These are phyloP conservation scores for Boulengeromyrus knoepffleri DNA, from an alignment of 2,113 vertebrate species.

Conservation along the genomic window DNA sequence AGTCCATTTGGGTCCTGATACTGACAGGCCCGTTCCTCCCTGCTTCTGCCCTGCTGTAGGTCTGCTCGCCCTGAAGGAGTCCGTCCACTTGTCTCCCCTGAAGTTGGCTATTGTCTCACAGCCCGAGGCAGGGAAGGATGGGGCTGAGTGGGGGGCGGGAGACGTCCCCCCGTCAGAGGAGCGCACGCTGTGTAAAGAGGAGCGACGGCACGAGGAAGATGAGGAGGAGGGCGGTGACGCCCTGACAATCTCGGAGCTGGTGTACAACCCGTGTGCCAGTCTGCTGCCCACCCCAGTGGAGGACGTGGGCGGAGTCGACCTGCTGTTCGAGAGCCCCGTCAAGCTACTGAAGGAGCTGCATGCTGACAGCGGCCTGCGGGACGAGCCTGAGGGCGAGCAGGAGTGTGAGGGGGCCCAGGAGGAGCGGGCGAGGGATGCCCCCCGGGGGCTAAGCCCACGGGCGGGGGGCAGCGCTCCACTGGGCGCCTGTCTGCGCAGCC, in stretches of 20 bases:
- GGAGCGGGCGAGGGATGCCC: slow-evolving; percentile 69
- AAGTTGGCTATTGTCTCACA: slow-evolving; percentile 39
- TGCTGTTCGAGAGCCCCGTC: slow-evolving; percentile 82
- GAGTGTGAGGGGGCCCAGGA: slow-evolving; percentile 71
- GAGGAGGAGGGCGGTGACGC: slow-evolving; percentile 63
- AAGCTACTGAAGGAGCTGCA: slow-evolving; percentile 77
- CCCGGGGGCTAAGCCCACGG: slow-evolving; percentile 64
- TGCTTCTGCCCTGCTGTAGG: slow-evolving; percentile 38
- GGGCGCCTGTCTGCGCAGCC: slow-evolving; percentile 78
- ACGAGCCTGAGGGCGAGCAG: slow-evolving; percentile 74
- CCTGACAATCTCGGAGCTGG: slow-evolving; percentile 84
- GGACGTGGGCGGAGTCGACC: slow-evolving; percentile 75
- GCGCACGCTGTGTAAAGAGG: slow-evolving; percentile 20
- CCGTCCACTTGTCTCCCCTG: slow-evolving; percentile 51
- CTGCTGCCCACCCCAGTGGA: slow-evolving; percentile 86
- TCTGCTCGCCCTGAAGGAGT: slow-evolving; percentile 52
- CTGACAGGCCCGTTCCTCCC: neutral
- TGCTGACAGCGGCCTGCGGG: slow-evolving; percentile 77
- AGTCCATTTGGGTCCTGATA: neutral
- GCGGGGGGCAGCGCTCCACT: slow-evolving; percentile 71
- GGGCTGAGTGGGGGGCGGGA: slow-evolving; percentile 17
- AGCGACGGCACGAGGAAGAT: slow-evolving; percentile 50
- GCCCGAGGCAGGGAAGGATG: slow-evolving; percentile 39
- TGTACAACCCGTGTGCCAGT: slow-evolving; percentile 88
- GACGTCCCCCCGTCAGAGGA: slow-evolving; percentile 17